Conservation (phyloP, 2,113 vertebrate genomes). For the Phainopepla nitens region DNA sequence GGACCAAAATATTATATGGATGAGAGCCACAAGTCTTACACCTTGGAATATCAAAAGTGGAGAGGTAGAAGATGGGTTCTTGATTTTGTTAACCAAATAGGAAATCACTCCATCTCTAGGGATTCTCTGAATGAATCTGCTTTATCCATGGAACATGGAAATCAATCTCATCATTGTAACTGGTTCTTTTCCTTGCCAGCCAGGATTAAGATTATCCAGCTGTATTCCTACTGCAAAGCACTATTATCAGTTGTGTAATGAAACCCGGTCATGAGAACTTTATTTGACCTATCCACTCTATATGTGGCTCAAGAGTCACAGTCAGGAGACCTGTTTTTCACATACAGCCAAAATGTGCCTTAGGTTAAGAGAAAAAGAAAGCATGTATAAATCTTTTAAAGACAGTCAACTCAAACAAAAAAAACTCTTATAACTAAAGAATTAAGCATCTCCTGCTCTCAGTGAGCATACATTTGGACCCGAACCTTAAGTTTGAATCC, state of each 20-base stretch:
- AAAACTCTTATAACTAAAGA: background rate
- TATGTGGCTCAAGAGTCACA: background rate
- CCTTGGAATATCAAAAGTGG: background rate
- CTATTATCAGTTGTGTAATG: background rate
- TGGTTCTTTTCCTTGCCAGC: background rate
- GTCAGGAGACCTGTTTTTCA: background rate
- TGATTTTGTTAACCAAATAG: background rate
- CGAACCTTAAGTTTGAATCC: background rate
- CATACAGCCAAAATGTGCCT: background rate
- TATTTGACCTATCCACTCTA: background rate
- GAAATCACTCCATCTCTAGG: background rate
- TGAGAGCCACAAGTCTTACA: background rate
- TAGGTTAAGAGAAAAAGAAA: background rate
- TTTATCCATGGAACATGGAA: background rate
- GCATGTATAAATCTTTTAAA: background rate
- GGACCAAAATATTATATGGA: background rate
- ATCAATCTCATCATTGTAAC: background rate
- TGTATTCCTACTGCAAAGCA: background rate
- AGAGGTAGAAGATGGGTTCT: background rate
- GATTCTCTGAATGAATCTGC: background rate
- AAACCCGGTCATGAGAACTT: background rate
- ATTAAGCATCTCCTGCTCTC: background rate
- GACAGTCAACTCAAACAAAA: background rate
- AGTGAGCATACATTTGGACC: background rate
- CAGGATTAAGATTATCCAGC: background rate